A percentile compares a stretch with the other conserved stretches of the same genome.
Conservation (phyloP, 2,888 invertebrate species). For the Diarsia dahlii region DNA sequence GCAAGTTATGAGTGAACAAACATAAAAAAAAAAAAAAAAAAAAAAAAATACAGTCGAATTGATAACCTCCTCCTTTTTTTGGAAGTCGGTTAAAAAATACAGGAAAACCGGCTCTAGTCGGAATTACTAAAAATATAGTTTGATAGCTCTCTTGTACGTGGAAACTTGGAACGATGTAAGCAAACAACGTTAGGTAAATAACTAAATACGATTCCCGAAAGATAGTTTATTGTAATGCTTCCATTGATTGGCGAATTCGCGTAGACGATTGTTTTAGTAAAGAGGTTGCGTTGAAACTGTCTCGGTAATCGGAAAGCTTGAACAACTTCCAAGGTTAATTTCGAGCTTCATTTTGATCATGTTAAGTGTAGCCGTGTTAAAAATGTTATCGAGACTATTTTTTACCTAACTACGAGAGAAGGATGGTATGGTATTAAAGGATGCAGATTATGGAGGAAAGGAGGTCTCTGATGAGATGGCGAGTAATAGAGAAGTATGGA, state of each 20-base stretch:
- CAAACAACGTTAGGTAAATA: constrained; percentile 46
- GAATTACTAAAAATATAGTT: constrained; percentile 67
- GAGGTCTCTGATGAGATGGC: too few relatives aligned
- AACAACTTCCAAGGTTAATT: background rate
- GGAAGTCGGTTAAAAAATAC: too few relatives aligned
- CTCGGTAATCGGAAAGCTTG: background rate
- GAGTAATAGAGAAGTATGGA: too few relatives aligned
- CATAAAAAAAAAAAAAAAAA: too few relatives aligned
- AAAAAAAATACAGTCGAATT: too few relatives aligned
- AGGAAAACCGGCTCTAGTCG: constrained; percentile 48
- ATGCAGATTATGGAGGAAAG: too few relatives aligned
- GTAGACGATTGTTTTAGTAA: constrained; percentile 9
- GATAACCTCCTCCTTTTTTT: too few relatives aligned
- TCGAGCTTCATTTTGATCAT: background rate
- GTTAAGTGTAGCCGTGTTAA: background rate
- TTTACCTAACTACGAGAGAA: background rate
- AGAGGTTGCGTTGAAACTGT: constrained; percentile 1
- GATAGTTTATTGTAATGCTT: constrained; percentile 41
- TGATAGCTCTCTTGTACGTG: constrained; percentile 53
- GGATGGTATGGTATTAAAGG: background rate
- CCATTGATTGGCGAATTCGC: constrained; percentile 18
- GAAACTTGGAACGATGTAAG: constrained; percentile 46
- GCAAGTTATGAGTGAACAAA: too few relatives aligned
- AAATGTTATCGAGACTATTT: background rate
- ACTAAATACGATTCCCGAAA: constrained; percentile 17